A percentile compares a stretch with the other conserved stretches of the same genome.
These are phyloP conservation scores for Pterophyllum scalare DNA, from an alignment of 2,113 vertebrate genomes.

Conservation along the genomic window DNA sequence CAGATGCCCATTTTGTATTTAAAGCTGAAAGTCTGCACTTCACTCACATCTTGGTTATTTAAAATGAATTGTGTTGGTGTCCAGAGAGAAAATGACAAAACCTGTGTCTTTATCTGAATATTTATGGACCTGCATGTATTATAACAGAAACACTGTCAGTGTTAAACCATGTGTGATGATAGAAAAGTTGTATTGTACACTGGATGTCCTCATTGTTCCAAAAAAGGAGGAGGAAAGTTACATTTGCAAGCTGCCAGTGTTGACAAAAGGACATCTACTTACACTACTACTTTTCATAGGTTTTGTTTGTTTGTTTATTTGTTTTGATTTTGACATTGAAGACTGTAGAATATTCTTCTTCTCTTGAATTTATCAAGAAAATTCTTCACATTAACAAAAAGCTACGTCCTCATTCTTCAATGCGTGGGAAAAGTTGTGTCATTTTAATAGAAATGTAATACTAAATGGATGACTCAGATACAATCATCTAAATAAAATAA, in stretches of 20 bases:
- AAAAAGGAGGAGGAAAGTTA: neutral
- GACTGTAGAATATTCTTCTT: neutral
- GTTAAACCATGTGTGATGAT: neutral
- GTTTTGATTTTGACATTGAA: neutral
- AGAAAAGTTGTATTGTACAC: neutral
- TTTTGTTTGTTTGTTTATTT: too few relatives aligned
- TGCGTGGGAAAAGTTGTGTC: neutral
- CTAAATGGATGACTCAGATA: neutral
- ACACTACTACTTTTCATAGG: neutral
- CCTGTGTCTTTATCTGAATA: neutral
- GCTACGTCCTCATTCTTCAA: neutral
- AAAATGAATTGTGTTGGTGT: too few relatives aligned
- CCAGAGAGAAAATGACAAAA: neutral
- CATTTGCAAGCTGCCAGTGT: neutral
- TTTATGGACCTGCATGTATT: neutral
- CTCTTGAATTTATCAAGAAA: neutral
- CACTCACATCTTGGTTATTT: too few relatives aligned
- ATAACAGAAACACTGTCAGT: neutral
- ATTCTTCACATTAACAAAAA: too few relatives aligned
- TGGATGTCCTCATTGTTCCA: neutral
- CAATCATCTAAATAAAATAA: neutral
- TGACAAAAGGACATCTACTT: neutral
- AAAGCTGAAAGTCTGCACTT: too few relatives aligned
- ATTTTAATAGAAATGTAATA: neutral
- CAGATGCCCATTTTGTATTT: too few relatives aligned